Evolutionary conservation across 1,140 invertebrate genomes (phyloP), one percentile per base, ranked within the genome.

Genomic region (Anastatus disparis): DNA sequence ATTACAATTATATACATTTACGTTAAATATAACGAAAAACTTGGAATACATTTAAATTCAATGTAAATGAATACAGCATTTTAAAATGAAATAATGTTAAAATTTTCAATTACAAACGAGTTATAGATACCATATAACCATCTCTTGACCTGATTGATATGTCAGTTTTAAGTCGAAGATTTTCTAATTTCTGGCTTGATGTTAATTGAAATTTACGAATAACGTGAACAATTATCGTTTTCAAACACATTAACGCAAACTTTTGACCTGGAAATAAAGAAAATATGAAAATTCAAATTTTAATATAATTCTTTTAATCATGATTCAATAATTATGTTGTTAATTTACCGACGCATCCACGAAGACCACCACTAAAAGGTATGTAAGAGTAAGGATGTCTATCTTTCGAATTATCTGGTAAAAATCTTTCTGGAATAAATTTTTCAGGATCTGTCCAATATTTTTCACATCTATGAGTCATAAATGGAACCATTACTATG

Each of bases 391-490:
- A 87, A 0, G 84, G 81, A 68, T 86, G 75, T 70, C 84, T 75
- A 58, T 81, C 69, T 17, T 69, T 53, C 1, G 75, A 73, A 59
- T 83, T 82, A 72, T 85, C 83, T 15, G 85, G 81, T 10, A 88
- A 77, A 81, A 93, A 93, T 70, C 91, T 80, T 48, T 93, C 90
- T 0, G 92, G 93, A 81, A 91, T 83, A 76, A 92, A 94, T 61
- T 84, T 82, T 53, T 92, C 88, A 0, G 93, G 92, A 55, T 93
- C 84, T 3, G 87, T 85, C 77, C 88, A 94, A 61, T 85, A 82
- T 7, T 87, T 80, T 13, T 85, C 13, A 52, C 90, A 86, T 50
- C 89, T 84, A 76, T 94, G 92, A 26, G 72, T 75, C 27, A 67
- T 42, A 56, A 61, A 77, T 1, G 70, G 56, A 0, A 58, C 64